phyloP scores from a whole-genome alignment of 1,140 invertebrate genomes.

The Penaeus indicus region DNA sequence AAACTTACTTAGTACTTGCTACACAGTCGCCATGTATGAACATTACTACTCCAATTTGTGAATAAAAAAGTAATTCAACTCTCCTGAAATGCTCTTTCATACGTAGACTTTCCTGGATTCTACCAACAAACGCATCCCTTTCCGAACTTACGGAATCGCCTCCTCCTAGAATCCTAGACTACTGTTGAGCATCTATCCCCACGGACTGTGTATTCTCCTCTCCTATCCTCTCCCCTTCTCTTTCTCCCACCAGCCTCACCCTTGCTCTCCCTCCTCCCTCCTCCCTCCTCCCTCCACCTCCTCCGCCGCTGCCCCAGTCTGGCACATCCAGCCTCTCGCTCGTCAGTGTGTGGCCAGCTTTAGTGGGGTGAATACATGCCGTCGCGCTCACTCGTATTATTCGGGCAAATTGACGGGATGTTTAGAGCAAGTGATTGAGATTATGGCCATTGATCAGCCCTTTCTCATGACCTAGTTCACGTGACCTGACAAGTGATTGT shows the following conservation, averaged over 20 bases:
- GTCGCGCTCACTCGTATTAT: neutral
- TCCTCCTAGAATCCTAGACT: neutral
- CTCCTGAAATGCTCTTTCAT: too few species aligned
- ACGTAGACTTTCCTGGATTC: too few species aligned
- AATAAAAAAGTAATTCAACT: too few species aligned
- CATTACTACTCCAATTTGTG: too few species aligned
- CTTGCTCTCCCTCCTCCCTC: slow-evolving; percentile 2
- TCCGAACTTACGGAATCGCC: neutral
- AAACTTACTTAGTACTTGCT: too few species aligned
- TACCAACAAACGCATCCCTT: neutral
- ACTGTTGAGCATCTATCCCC: neutral
- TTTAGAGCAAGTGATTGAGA: neutral
- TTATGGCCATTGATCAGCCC: neutral
- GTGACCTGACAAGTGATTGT: too few species aligned
- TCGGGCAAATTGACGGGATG: neutral
- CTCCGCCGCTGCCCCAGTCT: neutral
- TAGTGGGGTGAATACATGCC: neutral
- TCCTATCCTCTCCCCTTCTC: slow-evolving; percentile 3
- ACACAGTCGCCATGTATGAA: too few species aligned
- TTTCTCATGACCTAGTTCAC: neutral
- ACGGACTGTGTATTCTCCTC: slow-evolving; percentile 12
- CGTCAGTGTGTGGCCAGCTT: slow-evolving; percentile 17
- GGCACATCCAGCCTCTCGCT: slow-evolving; percentile 15
- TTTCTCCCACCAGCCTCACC: neutral
- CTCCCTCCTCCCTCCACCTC: slow-evolving; percentile 11